Base-by-base conservation (phyloP, 2,888 invertebrate genomes). In the Drosophila birchii region DNA sequence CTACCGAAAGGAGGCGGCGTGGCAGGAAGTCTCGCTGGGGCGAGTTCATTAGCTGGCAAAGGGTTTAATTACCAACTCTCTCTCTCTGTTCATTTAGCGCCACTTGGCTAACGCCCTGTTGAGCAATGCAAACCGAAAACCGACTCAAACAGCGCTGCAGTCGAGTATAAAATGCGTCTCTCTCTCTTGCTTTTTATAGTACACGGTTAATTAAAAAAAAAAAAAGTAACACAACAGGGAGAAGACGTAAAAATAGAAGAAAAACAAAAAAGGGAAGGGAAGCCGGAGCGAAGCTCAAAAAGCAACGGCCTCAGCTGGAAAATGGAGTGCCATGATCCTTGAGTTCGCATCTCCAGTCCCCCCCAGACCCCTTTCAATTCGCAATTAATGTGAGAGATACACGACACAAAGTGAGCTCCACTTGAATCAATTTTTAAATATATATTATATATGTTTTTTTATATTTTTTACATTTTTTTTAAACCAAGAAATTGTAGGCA, bases 11-110 rank as follows among this genome's bases (percentile, higher is more conserved):
- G 16, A 11, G 29, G 11, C 1, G 29, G 29, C 5, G 8, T 5
- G 18, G 45, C 14, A 39, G 56, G 29, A 53, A 36, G 51, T 53
- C 51, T 53, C 49, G 53, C 61, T 58, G 59, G 67, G 74, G 80
- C 81, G 86, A 91, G 91, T 91, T 91, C 90, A 91, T 91, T 91
- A 91, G 89, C 87, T 86, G 80, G 90, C 90, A 89, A 91, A 90
- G 90, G 91, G 90, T 88, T 90, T 91, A 92, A 92, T 92, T 92
- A 92, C 92, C 91, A 92, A 90, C 91, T 91, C 92, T 90, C 91
- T 91, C 92, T 90, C 91, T 91, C 92, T 90, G 91, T 91, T 92
- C 91, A 92, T 91, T 92, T 92, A 91, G 91, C 91, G 89, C 89
- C 92, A 92, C 92, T 92, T 90, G 91, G 78, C 91, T 91, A 90